A percentile compares a stretch with the other conserved stretches of the same genome.
Evolutionary conservation across 2,888 invertebrate genomes (phyloP).

Genomic region (Dyspetes luteomarginatus): DNA sequence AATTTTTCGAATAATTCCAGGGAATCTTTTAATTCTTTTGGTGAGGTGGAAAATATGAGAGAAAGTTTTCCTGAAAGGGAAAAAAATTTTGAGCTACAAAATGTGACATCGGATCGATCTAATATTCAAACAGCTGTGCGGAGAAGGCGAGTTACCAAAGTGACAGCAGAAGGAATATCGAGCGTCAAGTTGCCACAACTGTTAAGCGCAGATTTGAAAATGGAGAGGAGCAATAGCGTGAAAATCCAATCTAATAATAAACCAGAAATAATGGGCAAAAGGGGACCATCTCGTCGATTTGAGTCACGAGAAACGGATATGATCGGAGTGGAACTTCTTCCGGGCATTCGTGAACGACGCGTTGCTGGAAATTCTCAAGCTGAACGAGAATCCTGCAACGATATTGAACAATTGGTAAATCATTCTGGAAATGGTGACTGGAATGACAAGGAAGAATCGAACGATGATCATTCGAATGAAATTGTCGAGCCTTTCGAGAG

Average conservation of each 20-base stretch:
- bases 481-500: conserved; percentile 19
- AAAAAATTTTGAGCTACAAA: neutral
- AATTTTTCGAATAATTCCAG: neutral
- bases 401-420: too few species aligned
- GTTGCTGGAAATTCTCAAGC: neutral
- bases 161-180: neutral
- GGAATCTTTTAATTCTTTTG: neutral
- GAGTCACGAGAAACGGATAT: neutral
- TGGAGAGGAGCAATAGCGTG: neutral
- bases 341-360: neutral
- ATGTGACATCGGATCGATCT: neutral
- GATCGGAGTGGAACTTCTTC: neutral
- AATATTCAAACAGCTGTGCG: neutral
- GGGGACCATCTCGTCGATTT: neutral
- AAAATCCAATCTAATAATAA: neutral
- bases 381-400: neutral
- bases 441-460: neutral
- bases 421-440: neutral
- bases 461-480: neutral
- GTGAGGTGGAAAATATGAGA: too few species aligned
- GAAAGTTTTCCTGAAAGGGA: too few species aligned
- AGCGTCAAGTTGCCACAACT: neutral
- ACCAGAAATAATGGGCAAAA: neutral
- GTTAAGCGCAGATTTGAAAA: neutral
- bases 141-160: neutral